These are phyloP conservation scores for Pseudomyrmex flavicornis DNA, from an alignment of 1,140 invertebrate genomes.

Conservation along the genomic window DNA sequence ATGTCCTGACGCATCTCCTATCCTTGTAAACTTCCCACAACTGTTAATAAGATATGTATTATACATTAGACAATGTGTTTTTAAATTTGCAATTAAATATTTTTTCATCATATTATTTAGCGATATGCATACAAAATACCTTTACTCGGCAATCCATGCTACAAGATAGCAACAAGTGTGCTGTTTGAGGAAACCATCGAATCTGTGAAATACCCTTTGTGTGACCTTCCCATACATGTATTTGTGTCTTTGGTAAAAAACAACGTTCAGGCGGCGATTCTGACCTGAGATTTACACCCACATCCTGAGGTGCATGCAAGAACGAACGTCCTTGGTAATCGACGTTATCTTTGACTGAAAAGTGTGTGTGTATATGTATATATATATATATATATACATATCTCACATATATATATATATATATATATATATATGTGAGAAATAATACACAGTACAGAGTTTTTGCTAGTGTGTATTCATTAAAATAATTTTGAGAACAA, in stretches of 20 bases:
- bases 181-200: conserved; percentile 97
- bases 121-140: conserved; percentile 83
- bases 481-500: neutral
- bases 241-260: conserved; percentile 98
- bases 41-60: conserved; percentile 84
- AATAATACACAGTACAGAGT: neutral
- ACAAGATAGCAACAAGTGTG: conserved; percentile 97
- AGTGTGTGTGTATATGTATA: conserved; percentile 5
- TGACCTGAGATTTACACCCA: conserved; percentile 97
- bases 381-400: no score
- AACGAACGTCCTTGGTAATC: conserved; percentile 99
- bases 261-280: conserved; percentile 97
- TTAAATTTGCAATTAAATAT: no score
- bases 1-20: conserved; percentile 96
- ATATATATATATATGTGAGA: neutral
- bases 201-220: conserved; percentile 98
- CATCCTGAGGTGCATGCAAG: conserved; percentile 96
- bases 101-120: neutral
- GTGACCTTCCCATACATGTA: conserved; percentile 99
- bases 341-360: conserved; percentile 94
- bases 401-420: no score
- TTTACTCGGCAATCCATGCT: conserved; percentile 99
- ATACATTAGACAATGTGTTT: no score
- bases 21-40: conserved; percentile 99
- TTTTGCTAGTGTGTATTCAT: neutral